Base-by-base conservation (phyloP, 2,113 vertebrate species). In the Toxotes jaculatrix region DNA sequence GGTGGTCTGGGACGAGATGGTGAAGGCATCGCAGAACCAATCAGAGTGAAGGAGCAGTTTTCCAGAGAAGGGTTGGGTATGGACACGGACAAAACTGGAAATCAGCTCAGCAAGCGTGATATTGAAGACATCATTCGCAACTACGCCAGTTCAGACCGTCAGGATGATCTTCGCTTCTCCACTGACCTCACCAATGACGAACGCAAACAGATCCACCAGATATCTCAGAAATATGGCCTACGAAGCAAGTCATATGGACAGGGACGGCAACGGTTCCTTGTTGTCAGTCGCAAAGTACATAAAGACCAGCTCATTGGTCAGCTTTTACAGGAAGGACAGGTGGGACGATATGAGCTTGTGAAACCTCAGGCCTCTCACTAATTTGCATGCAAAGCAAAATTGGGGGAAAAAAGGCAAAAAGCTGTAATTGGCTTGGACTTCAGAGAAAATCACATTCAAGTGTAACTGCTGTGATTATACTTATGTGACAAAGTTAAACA, bases 161-260 rank as follows among this genome's bases (percentile, higher is more conserved):
- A 98, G 85, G 95, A 98, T 3, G 98, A 99, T 73, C 96, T 99
- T 76, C 98, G 96, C 80, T 99, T 99, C 92, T 97, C 98, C 67
- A 96, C 95, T 0, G 98, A 99, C 87, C 96, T 99, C 87, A 98
- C 93, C 84, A 98, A 97, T 2, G 97, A 99, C 0, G 98, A 99
- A 84, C 96, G 98, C 66, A 98, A 97, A 89, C 96, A 98, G 90
- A 98, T 99, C 72, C 98, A 99, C 87, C 97, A 97, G 85, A 95
- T 99, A 2, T 96, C 97, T 34, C 97, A 97, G 77, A 98, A 96
- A 83, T 99, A 98, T 0, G 97, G 97, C 70, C 95, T 99, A 17
- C 96, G 97, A 69, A 99, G 98, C 94, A 99, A 99, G 87, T 99
- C 98, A 0, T 97, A 99, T 0, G 98, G 98, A 67, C 96, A 97